Evolutionary conservation across 2,113 vertebrate genomes (phyloP).

Genomic region (Fukomys damarensis): DNA sequence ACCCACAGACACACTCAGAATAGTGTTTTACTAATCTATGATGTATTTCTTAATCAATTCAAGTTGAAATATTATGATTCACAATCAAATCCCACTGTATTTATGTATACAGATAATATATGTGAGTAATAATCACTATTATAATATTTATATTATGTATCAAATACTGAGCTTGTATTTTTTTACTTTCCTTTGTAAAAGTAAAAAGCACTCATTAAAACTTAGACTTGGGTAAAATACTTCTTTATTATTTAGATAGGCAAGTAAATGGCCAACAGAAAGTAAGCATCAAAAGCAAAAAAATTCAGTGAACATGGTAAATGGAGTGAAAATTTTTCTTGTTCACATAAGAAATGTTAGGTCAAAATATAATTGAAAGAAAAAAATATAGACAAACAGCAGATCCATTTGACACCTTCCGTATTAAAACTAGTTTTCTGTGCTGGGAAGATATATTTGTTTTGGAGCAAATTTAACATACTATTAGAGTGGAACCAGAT

Average conservation of each 20-base stretch:
- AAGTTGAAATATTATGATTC: background rate
- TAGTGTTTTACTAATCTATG: background rate
- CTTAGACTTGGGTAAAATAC: background rate
- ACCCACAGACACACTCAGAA: background rate
- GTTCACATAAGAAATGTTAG: background rate
- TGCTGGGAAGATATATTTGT: background rate
- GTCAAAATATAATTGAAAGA: background rate
- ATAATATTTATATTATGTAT: background rate
- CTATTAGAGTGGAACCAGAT: background rate
- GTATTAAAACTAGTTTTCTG: background rate
- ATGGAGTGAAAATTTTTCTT: background rate
- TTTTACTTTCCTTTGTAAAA: background rate
- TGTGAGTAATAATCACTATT: background rate
- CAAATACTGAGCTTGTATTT: background rate
- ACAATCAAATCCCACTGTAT: background rate
- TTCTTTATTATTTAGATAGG: background rate
- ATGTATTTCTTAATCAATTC: background rate
- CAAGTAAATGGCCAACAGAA: background rate
- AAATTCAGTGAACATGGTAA: background rate
- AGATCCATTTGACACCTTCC: background rate
- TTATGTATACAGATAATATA: background rate
- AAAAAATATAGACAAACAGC: background rate
- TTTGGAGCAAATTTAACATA: background rate
- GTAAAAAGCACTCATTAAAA: background rate
- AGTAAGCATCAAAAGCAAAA: constrained; percentile 33